These are phyloP conservation scores for Glyptemys insculpta DNA, from an alignment of 2,797 vertebrate species.

Conservation along the genomic window DNA sequence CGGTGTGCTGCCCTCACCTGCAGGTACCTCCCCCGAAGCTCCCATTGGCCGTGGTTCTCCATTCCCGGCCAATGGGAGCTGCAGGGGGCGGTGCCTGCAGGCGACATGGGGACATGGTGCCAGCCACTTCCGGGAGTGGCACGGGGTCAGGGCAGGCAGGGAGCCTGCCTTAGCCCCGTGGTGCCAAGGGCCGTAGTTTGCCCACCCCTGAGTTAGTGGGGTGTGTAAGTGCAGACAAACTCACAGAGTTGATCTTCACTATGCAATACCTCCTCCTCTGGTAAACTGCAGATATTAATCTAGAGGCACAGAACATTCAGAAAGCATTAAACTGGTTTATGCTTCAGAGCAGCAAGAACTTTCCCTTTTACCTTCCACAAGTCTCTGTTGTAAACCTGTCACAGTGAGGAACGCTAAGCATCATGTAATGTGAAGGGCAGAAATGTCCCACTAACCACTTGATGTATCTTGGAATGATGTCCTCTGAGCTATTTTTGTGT, in stretches of 20 bases:
- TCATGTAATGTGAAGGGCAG: neutral
- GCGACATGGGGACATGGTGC: too few species aligned
- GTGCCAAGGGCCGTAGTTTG: too few species aligned
- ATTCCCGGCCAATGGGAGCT: too few species aligned
- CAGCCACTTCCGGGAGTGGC: too few species aligned
- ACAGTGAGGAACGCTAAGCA: neutral
- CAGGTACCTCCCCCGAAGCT: too few species aligned
- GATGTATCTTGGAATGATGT: neutral
- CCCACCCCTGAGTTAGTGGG: neutral
- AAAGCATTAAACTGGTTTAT: neutral
- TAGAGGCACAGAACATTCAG: conserved; percentile 26
- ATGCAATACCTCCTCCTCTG: neutral
- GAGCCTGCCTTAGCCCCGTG: too few species aligned
- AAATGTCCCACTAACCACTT: neutral
- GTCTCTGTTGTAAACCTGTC: neutral
- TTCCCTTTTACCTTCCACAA: neutral
- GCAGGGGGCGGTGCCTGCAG: too few species aligned
- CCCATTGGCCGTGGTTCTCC: too few species aligned
- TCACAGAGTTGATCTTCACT: neutral
- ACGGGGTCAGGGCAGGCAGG: too few species aligned
- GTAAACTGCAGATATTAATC: neutral
- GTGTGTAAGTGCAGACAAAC: neutral
- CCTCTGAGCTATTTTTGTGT: neutral
- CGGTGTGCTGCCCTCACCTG: too few species aligned
- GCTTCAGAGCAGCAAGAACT: neutral